A percentile compares a stretch with the other conserved stretches of the same genome.
These are phyloP conservation scores for Furnarius figulus DNA, from an alignment of 2,113 vertebrate species.

Conservation along the genomic window DNA sequence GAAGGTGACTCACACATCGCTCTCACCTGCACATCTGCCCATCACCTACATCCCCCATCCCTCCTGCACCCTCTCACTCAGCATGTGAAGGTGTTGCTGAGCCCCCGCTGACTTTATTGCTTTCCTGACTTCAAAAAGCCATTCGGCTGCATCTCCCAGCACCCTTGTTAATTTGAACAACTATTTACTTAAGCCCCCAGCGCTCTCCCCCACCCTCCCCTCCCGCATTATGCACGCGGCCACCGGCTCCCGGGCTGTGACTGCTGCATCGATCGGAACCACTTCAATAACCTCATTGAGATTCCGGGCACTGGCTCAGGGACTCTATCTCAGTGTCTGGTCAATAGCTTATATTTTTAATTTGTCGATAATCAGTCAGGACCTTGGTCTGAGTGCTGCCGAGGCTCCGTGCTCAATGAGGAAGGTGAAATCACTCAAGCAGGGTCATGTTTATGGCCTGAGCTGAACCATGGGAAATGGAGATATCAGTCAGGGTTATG, in stretches of 20 bases:
- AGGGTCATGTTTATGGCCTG: conserved; percentile 64
- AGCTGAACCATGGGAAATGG: conserved; percentile 23
- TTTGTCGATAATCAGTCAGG: conserved; percentile 82
- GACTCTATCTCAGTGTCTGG: conserved; percentile 83
- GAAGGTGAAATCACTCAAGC: conserved; percentile 50
- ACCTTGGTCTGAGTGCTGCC: conserved; percentile 71
- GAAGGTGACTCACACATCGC: background rate
- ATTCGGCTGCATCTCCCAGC: background rate
- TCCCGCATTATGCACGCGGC: conserved; percentile 80
- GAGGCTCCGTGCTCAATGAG: conserved; percentile 30
- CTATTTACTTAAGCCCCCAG: conserved; percentile 26
- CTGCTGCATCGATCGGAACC: conserved; percentile 83
- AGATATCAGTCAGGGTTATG: conserved; percentile 7
- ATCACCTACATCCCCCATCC: background rate
- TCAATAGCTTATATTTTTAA: conserved; percentile 87
- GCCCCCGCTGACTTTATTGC: background rate
- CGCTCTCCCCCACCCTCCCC: background rate
- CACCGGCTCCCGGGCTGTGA: conserved; percentile 78
- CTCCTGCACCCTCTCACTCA: fast-evolving
- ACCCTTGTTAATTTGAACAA: conserved; percentile 4
- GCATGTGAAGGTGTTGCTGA: background rate
- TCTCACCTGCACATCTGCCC: background rate
- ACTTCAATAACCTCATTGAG: conserved; percentile 88
- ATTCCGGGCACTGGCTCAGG: conserved; percentile 84
- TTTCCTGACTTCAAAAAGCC: background rate